Base-by-base conservation (phyloP, 2,888 invertebrate species). In the Drosophila austrosaltans region DNA sequence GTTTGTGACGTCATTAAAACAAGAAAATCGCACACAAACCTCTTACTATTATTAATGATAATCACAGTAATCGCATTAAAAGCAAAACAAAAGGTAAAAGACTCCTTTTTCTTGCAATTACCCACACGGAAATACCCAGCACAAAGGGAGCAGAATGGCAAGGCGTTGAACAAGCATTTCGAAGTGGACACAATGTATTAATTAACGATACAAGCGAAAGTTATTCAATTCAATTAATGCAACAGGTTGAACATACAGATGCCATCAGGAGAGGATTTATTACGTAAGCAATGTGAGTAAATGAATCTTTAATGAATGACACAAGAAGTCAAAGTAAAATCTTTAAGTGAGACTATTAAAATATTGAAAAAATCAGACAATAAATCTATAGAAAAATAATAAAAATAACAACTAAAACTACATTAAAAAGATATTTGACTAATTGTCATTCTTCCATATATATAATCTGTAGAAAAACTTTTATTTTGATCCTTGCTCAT, bases 41-140 rank as follows among this genome's bases (percentile, higher is more conserved):
- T n/a, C 39, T n/a, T 69, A 61, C 66, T 66, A 61, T 69, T 72
- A 85, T 77, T 80, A 65, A 69, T 63, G 53, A 63, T 76, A 79
- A 86, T 72, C 66, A 69, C 65, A 57, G 73, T 76, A 86, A 75
- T 82, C 66, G 68, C 72, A 76, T 78, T 86, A 72, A 63, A 30
- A 54, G 61, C 62, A 42, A 28, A 53, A 2, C 44, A 22, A 12
- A 25, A 32, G 12, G 10, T 12, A 48, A 25, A 48, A 25, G 48
- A 22, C 48, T 25, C 3, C 25, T 25, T 8, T 48, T 12, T 25
- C 22, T 48, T 25, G 57, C 62, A 61, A 57, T 53, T 57, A 59
- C 60, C 70, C 48, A 25, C 53, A 48, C 48, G 12, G n/a, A 42
- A n/a, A 69, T 76, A 81, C 60, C 44, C 60, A 75, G 36, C 53